Conservation (phyloP, 2,888 invertebrate species). For the Parnassius mnemosyne region DNA sequence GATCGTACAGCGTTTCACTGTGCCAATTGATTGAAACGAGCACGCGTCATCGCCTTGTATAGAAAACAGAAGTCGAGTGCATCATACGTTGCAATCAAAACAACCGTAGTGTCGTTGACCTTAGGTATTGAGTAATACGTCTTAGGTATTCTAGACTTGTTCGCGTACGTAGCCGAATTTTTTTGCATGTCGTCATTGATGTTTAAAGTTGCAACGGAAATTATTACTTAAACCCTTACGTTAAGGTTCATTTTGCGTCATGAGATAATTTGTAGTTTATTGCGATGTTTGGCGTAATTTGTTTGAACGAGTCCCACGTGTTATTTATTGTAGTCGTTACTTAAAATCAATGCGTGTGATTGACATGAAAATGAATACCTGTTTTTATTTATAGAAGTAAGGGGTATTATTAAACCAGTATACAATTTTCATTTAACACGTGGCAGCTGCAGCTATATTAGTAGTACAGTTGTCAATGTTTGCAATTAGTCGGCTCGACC, state of each 20-base stretch:
- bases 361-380: neutral
- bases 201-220: neutral
- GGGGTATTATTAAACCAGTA: neutral
- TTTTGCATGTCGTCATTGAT: constrained; percentile 15
- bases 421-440: too few species aligned
- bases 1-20: neutral
- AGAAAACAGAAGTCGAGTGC: constrained; percentile 10
- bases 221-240: neutral
- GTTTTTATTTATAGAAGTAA: neutral
- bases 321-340: constrained; percentile 12
- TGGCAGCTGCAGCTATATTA: too few species aligned
- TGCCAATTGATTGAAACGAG: constrained; percentile 6
- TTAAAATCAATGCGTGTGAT: constrained; percentile 5
- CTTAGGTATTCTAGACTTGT: constrained; percentile 32
- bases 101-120: constrained; percentile 32
- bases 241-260: constrained; percentile 7
- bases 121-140: constrained; percentile 32
- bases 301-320: constrained; percentile 10
- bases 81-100: constrained; percentile 26
- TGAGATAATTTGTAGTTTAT: neutral
- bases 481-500: too few species aligned
- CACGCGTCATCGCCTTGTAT: constrained; percentile 22
- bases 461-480: too few species aligned
- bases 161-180: constrained; percentile 24
- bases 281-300: neutral